phyloP scores from a whole-genome alignment of 2,113 vertebrate genomes.

The Caranx melampygus region DNA sequence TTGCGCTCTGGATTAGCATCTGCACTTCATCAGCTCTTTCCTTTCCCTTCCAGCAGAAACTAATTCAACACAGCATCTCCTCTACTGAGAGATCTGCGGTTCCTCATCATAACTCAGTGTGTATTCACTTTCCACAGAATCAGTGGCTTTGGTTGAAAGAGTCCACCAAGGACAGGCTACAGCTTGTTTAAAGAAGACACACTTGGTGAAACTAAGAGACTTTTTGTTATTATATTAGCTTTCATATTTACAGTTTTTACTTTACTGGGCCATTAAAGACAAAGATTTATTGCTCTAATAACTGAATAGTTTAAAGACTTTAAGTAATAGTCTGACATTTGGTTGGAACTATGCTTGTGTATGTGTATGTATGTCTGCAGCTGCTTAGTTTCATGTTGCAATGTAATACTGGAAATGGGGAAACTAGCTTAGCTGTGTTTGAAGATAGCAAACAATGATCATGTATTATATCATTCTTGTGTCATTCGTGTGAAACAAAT shows the following conservation, averaged over 20 bases:
- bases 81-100: conserved; percentile 9
- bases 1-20: conserved; percentile 40
- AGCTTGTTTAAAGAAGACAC: conserved; percentile 5
- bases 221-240: background rate
- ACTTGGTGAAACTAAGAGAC: background rate
- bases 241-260: background rate
- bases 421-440: background rate
- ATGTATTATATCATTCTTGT: background rate
- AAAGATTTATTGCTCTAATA: background rate
- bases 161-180: conserved; percentile 5
- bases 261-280: background rate
- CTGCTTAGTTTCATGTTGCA: background rate
- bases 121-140: background rate
- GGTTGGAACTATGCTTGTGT: background rate
- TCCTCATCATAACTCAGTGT: conserved; percentile 2
- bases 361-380: background rate
- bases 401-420: background rate
- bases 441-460: background rate
- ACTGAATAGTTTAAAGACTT: too few species aligned
- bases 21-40: conserved; percentile 55
- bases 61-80: conserved; percentile 37
- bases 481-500: background rate
- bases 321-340: background rate
- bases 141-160: conserved; percentile 17
- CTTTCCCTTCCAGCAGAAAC: conserved; percentile 47